A percentile compares a stretch with the other conserved stretches of the same genome.
Evolutionary conservation across 1,140 invertebrate species (phyloP).

Genomic region (Phenacoccus solenopsis): DNA sequence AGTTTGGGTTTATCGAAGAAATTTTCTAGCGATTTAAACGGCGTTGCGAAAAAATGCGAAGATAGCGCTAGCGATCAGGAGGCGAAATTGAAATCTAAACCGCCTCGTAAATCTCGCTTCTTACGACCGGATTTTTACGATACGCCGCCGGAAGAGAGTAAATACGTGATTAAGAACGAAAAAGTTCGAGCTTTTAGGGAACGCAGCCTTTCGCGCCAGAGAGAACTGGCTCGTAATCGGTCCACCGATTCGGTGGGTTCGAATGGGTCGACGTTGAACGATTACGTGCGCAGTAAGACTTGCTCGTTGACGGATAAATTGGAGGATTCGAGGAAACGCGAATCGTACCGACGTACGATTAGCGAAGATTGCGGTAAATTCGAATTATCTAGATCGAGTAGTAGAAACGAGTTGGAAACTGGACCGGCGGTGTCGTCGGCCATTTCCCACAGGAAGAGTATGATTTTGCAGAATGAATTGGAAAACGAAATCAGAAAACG

Average conservation of each 20-base stretch:
- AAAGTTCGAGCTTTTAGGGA: not conserved
- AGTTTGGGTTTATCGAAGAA: not conserved
- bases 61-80: not conserved
- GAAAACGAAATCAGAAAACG: constrained; percentile 5
- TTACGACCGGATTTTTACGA: constrained; percentile 6
- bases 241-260: not conserved
- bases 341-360: not conserved
- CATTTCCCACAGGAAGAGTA: not conserved
- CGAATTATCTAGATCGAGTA: not conserved
- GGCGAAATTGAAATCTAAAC: not conserved
- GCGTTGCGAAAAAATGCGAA: not conserved
- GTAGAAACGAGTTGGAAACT: not conserved
- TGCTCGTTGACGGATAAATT: not conserved
- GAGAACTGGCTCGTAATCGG: not conserved
- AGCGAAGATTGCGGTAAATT: not conserved
- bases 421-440: not conserved
- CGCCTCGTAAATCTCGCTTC: not conserved
- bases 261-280: not conserved
- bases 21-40: not conserved
- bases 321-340: not conserved
- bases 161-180: constrained; percentile 10
- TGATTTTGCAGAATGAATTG: not conserved
- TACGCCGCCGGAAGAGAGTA: not conserved
- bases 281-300: not conserved
- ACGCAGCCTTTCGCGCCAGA: not conserved